These are phyloP conservation scores for Danaus chrysippus DNA, from an alignment of 2,888 invertebrate genomes.

Conservation along the genomic window DNA sequence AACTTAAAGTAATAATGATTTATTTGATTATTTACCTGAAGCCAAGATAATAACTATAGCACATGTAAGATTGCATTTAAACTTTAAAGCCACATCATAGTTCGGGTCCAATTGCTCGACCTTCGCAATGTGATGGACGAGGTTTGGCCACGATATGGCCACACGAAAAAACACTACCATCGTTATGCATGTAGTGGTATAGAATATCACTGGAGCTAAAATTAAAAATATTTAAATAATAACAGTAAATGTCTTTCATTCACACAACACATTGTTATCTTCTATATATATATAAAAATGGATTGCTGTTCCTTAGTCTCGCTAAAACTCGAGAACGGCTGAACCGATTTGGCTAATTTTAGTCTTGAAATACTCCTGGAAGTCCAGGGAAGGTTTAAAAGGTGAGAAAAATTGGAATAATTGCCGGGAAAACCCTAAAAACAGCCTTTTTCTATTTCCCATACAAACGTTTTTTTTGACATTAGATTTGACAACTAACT, in stretches of 20 bases:
- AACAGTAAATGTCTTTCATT: neutral
- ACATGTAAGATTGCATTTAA: conserved; percentile 60
- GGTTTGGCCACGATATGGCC: conserved; percentile 54
- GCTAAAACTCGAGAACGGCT: too few species aligned
- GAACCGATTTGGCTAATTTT: too few species aligned
- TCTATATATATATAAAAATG: too few species aligned
- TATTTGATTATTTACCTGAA: conserved; percentile 45
- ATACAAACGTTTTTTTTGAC: too few species aligned
- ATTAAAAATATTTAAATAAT: conserved; percentile 16
- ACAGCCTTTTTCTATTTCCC: too few species aligned
- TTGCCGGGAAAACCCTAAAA: too few species aligned
- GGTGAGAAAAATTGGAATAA: too few species aligned
- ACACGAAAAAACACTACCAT: conserved; percentile 57
- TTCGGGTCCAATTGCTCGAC: conserved; percentile 59
- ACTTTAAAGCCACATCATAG: conserved; percentile 43
- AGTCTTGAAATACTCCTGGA: too few species aligned
- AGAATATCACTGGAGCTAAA: conserved; percentile 62
- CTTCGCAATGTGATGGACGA: conserved; percentile 49
- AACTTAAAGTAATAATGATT: too few species aligned
- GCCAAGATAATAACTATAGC: conserved; percentile 51
- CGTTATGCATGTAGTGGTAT: conserved; percentile 54
- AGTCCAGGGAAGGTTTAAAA: too few species aligned
- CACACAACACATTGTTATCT: neutral
- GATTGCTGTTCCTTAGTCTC: too few species aligned
- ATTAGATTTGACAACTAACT: too few species aligned